These are phyloP conservation scores for Leptopilina boulardi DNA, from an alignment of 1,140 invertebrate genomes.

Conservation along the genomic window DNA sequence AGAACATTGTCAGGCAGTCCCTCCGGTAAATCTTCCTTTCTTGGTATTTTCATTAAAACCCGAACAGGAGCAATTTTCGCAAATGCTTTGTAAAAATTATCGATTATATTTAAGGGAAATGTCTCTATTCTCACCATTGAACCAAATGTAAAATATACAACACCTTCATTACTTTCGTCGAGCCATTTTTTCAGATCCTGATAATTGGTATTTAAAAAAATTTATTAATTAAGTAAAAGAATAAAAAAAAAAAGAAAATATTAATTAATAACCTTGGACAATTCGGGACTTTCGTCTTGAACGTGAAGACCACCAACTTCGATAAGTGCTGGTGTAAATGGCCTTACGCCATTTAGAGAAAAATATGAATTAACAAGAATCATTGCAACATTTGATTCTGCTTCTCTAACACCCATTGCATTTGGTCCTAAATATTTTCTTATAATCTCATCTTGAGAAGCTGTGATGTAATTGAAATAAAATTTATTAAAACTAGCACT, in stretches of 20 bases:
- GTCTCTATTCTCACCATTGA: conserved; percentile 81
- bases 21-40: conserved; percentile 59
- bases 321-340: conserved; percentile 73
- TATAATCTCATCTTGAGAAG: conserved; percentile 60
- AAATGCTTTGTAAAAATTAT: conserved; percentile 57
- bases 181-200: conserved; percentile 81
- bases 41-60: conserved; percentile 59
- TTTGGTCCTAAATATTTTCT: conserved; percentile 69
- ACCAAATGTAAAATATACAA: conserved; percentile 84
- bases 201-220: conserved; percentile 19
- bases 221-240: background rate
- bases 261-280: conserved; percentile 55
- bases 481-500: conserved; percentile 44
- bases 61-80: conserved; percentile 62
- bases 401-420: conserved; percentile 65
- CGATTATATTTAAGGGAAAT: conserved; percentile 55
- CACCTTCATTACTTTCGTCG: conserved; percentile 80
- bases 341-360: conserved; percentile 72
- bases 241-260: background rate
- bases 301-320: conserved; percentile 80
- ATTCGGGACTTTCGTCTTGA: conserved; percentile 55
- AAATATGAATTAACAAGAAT: conserved; percentile 79
- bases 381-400: conserved; percentile 75
- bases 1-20: conserved; percentile 79
- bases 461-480: conserved; percentile 53